phyloP scores from a whole-genome alignment of 2,888 invertebrate species.

The Campoplex nolae region DNA sequence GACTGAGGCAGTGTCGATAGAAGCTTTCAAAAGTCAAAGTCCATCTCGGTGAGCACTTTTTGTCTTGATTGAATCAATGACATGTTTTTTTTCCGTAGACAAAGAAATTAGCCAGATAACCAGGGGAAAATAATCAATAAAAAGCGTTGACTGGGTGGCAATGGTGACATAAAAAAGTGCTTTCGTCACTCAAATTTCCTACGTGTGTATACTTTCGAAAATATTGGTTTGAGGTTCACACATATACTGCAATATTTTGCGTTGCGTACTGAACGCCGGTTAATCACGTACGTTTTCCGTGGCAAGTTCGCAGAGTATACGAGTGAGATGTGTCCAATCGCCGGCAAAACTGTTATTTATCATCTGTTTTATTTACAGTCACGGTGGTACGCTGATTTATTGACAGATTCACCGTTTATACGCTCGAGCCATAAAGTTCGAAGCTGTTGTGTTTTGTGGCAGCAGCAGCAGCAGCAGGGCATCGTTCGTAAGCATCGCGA shows the following conservation, averaged over 20 bases:
- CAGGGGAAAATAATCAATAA: constrained; percentile 17
- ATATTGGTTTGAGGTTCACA: constrained; percentile 5
- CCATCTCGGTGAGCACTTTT: background rate
- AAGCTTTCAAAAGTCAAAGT: background rate
- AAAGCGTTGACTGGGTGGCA: constrained; percentile 5
- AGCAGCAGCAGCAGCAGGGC: constrained; percentile 27
- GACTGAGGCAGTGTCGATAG: background rate
- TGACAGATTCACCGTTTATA: constrained; percentile 73
- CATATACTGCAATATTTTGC: constrained; percentile 46
- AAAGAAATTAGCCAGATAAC: background rate
- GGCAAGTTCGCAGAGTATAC: constrained; percentile 49
- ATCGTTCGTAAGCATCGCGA: constrained; percentile 34
- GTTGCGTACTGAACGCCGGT: constrained; percentile 69
- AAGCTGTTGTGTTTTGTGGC: constrained; percentile 65
- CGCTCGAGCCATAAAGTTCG: constrained; percentile 71
- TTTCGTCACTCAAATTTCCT: background rate
- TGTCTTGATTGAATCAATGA: background rate
- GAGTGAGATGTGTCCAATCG: constrained; percentile 71
- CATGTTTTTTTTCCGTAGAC: background rate
- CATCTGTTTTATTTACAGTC: constrained; percentile 74
- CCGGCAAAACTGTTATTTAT: constrained; percentile 72
- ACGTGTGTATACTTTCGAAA: background rate
- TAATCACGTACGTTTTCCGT: constrained; percentile 68
- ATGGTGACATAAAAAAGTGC: background rate
- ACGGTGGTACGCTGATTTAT: constrained; percentile 72